A percentile compares a stretch with the other conserved stretches of the same genome.
These are phyloP conservation scores for Ictalurus furcatus DNA, from an alignment of 2,113 vertebrate genomes.

Conservation along the genomic window DNA sequence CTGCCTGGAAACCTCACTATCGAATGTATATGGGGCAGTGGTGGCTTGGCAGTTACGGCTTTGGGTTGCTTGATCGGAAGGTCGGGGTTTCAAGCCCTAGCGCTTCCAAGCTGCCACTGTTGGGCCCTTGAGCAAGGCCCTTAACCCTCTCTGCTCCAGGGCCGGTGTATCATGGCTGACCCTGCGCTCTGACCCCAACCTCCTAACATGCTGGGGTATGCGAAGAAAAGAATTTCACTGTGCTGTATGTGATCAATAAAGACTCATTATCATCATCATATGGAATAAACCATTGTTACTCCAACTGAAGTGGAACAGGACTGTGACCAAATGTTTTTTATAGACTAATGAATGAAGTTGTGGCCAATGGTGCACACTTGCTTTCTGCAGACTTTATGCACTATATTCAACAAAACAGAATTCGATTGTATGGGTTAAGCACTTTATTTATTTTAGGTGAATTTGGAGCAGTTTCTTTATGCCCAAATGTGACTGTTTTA, in stretches of 20 bases:
- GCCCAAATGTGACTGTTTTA: neutral
- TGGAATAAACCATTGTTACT: neutral
- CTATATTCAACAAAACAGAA: neutral
- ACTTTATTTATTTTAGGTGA: neutral
- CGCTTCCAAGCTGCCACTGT: too few species aligned
- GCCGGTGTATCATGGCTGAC: too few species aligned
- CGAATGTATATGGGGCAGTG: neutral
- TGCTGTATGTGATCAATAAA: too few species aligned
- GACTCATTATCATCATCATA: too few species aligned
- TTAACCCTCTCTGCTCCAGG: too few species aligned
- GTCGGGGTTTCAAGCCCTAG: too few species aligned
- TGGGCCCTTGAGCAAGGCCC: too few species aligned
- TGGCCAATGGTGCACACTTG: neutral
- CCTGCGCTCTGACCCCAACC: too few species aligned
- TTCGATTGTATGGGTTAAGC: neutral
- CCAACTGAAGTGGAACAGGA: neutral
- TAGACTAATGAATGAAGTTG: neutral
- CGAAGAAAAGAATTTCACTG: too few species aligned
- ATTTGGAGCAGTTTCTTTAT: neutral
- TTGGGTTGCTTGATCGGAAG: too few species aligned
- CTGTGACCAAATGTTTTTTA: neutral
- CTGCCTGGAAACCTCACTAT: neutral
- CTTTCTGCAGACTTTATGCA: neutral
- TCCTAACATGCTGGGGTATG: too few species aligned
- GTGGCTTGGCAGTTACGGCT: too few species aligned